Base-by-base conservation (phyloP, 2,888 invertebrate species). In the Periphyllus acericola region DNA sequence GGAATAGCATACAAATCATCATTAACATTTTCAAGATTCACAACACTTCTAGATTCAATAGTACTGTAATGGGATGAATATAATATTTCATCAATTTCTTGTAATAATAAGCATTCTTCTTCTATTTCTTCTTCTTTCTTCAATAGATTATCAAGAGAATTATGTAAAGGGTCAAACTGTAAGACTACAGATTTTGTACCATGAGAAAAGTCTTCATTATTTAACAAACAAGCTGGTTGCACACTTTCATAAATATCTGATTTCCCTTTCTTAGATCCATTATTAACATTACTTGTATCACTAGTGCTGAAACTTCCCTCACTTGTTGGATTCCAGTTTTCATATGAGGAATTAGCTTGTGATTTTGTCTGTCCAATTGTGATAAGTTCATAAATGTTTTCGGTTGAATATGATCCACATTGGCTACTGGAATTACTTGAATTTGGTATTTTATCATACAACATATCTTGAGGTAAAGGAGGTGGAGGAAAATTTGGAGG, bases 141-240 rank as follows among this genome's bases (percentile, higher is more conserved):
- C 19, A 75, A 66, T 76, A 76, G 55, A 76, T 36, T 55, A 52
- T 34, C 60, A 46, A 46, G 72, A 17, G 76, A n/a, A 52, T 90
- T 90, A 89, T 90, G 90, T 25, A 91, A 89, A 78, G 95, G 96
- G 92, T 96, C 96, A 92, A 96, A 96, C 91, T 95, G 95, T 91
- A 94, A 93, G 81, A 96, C 94, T n/a, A 95, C 93, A 90, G 95
- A 90, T 71, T 90, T 89, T 8, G 90, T 74, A 11, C 66, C 46
- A 36, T 86, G 55, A 40, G 88, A 46, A 83, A 34, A 46, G 79
- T 80, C 34, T 71, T 85, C n/a, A 68, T n/a, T 29, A 79, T 68
- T 40, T 87, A 93, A 92, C 32, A 36, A 72, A 36, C 19, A 36
- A 2, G 60, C 32, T 40, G 36, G 29, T 79, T 79, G 8, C 8